A percentile compares a stretch with the other conserved stretches of the same genome.
These are phyloP conservation scores for Portunus trituberculatus DNA, from an alignment of 1,140 invertebrate genomes.

Conservation along the genomic window DNA sequence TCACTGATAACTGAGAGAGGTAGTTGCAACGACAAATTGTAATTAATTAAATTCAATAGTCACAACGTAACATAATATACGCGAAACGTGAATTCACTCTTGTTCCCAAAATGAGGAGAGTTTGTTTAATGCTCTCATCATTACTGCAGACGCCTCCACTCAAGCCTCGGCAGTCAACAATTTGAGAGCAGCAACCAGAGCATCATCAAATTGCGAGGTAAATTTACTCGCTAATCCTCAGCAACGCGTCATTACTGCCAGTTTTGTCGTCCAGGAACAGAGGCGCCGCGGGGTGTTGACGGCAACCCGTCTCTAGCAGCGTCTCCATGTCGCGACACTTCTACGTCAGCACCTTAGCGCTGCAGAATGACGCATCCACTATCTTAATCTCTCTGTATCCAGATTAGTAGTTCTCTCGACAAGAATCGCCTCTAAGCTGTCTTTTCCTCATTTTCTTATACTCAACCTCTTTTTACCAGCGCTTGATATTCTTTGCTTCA, in stretches of 20 bases:
- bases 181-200: neutral
- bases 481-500: too few species aligned
- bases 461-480: too few species aligned
- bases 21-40: too few species aligned
- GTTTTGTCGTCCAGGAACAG: neutral
- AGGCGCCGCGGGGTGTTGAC: constrained; percentile 5
- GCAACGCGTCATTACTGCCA: neutral
- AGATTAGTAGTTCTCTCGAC: too few species aligned
- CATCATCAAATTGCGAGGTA: neutral
- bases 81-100: neutral
- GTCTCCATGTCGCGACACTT: neutral
- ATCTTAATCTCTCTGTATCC: too few species aligned
- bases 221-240: constrained; percentile 2
- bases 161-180: neutral
- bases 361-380: too few species aligned
- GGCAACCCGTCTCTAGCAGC: neutral
- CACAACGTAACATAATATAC: neutral
- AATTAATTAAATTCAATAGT: neutral
- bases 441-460: too few species aligned
- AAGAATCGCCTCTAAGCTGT: too few species aligned
- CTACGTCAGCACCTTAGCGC: neutral
- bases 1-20: neutral
- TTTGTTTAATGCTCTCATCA: constrained; percentile 23
- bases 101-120: neutral
- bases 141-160: neutral